phyloP scores from a whole-genome alignment of 2,888 invertebrate genomes.

The Kuschelorhynchus macadamiae region DNA sequence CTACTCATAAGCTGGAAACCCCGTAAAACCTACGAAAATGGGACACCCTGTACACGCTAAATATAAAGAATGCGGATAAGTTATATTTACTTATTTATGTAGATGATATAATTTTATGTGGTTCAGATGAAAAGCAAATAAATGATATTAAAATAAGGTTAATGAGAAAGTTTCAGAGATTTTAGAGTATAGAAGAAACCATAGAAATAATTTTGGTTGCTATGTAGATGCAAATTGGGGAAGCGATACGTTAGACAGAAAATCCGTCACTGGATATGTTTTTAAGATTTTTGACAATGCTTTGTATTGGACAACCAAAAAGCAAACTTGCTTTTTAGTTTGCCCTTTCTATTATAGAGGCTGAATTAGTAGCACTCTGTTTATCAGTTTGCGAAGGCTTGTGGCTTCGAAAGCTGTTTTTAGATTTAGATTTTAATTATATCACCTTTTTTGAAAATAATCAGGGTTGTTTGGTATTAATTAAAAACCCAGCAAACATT shows the following conservation, averaged over 20 bases:
- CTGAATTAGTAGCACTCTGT: slow-evolving; percentile 21
- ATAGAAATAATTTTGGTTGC: slow-evolving; percentile 13
- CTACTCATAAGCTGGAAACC: too few species aligned
- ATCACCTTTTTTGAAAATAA: too few species aligned
- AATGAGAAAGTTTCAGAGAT: slow-evolving; percentile 24
- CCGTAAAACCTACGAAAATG: too few species aligned
- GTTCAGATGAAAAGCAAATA: background rate
- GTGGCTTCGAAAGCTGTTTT: slow-evolving; percentile 41
- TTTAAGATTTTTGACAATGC: too few species aligned
- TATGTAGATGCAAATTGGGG: slow-evolving; percentile 43
- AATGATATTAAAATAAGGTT: slow-evolving; percentile 8
- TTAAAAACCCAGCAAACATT: too few species aligned
- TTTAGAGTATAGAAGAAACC: background rate
- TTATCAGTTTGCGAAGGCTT: slow-evolving; percentile 35
- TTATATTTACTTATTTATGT: slow-evolving; percentile 22
- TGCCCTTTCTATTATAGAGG: slow-evolving; percentile 43
- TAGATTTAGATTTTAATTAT: slow-evolving; percentile 35
- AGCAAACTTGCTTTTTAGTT: slow-evolving; percentile 42
- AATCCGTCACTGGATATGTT: slow-evolving; percentile 69
- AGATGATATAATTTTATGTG: slow-evolving; percentile 18
- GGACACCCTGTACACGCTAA: too few species aligned
- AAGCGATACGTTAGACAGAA: slow-evolving; percentile 52
- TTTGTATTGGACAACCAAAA: slow-evolving; percentile 43
- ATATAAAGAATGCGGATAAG: too few species aligned
- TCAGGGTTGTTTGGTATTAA: too few species aligned